Base-by-base conservation (phyloP, 1,140 invertebrate genomes). In the Drosophila seguyi region DNA sequence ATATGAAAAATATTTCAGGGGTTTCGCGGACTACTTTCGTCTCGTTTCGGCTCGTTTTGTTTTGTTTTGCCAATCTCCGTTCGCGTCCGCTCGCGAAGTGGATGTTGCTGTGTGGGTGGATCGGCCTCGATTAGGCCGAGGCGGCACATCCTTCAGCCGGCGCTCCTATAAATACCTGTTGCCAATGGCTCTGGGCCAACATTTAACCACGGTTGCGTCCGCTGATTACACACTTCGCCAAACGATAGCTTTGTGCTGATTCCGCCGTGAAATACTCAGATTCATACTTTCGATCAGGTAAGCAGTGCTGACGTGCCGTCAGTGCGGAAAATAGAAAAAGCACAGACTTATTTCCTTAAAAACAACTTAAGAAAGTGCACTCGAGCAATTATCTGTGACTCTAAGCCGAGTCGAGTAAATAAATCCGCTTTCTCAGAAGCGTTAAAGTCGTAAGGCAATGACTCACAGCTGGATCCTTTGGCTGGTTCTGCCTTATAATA, bases 1-100 rank as follows among this genome's bases (percentile, higher is more conserved):
- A 90, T 90, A 90, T 88, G 73, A 81, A 81, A 81, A 78, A 78
- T 81, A 88, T 90, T 90, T 90, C 73, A 79, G 85, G 75, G 85
- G 81, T 75, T 90, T 90, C 85, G 41, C 41, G 41, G 25, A 7
- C 47, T 50, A 20, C 74, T 57, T 50, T 74, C 50, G 38, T 31
- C 60, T 42, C 55, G 25, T 14, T 47, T 75, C 39, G 38, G 25
- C 60, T 42, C 55, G 25, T 14, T 47, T 75, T 36, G 66, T 29
- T 48, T 36, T 31, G 41, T 42, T 42, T 13, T 22, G n/a, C 29
- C 61, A 52, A 72, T 39, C 57, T 44, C 74, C 59, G 53, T 58
- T 58, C 53, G 44, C 59, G 6, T 18, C 29, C 42, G 71, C 29
- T 75, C 61, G 47, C 41, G 22, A 59, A 48, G 20, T 34, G 29